Conservation (phyloP, 2,888 invertebrate species). For the Sphinx pinastri region DNA sequence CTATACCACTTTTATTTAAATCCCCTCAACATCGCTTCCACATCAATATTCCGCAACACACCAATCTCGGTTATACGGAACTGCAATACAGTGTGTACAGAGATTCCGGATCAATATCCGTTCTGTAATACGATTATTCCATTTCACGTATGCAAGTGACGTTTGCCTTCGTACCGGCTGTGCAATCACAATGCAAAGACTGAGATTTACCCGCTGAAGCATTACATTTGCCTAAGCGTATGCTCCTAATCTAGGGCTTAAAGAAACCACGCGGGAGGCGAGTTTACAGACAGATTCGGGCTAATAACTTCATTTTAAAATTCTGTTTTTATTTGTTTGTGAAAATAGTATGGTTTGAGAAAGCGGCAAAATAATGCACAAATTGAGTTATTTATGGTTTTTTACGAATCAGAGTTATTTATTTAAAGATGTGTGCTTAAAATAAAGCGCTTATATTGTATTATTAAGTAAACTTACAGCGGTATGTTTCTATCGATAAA, state of each 20-base stretch:
- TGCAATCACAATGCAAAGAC: slow-evolving; percentile 20
- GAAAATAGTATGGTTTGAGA: too few relatives aligned
- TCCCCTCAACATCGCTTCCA: background rate
- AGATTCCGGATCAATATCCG: slow-evolving; percentile 21
- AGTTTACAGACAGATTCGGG: background rate
- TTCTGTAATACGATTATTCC: slow-evolving; percentile 13
- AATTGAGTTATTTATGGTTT: background rate
- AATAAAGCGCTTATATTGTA: too few relatives aligned
- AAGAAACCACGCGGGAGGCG: background rate
- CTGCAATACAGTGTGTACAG: slow-evolving; percentile 8
- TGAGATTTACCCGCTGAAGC: slow-evolving; percentile 15
- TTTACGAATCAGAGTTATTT: too few relatives aligned
- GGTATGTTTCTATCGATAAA: too few relatives aligned
- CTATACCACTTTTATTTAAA: too few relatives aligned
- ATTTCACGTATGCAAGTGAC: background rate
- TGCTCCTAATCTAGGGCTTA: slow-evolving; percentile 1
- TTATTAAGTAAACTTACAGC: too few relatives aligned
- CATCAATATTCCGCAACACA: slow-evolving; percentile 9
- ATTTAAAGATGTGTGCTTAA: too few relatives aligned
- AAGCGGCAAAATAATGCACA: background rate
- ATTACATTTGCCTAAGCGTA: slow-evolving; percentile 15
- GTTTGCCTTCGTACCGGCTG: slow-evolving; percentile 5
- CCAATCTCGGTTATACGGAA: background rate
- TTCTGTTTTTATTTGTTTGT: background rate
- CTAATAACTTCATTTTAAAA: background rate